Percentiles rank a stretch among this genome's conserved stretches.
These are phyloP conservation scores for Isurus oxyrinchus DNA, from an alignment of 2,113 vertebrate species.

Conservation along the genomic window DNA sequence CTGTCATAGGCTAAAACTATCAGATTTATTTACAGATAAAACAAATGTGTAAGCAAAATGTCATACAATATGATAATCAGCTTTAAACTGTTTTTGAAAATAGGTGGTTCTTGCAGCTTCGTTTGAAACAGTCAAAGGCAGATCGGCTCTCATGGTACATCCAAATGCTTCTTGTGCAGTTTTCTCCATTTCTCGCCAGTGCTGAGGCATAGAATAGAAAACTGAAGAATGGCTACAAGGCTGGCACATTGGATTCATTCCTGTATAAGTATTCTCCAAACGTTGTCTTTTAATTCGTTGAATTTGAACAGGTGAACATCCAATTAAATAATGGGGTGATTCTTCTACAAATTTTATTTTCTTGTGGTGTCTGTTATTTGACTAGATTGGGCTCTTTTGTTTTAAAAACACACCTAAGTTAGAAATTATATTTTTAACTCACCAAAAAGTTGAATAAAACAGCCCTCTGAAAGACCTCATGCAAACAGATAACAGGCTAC, in stretches of 20 bases:
- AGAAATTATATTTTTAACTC: background rate
- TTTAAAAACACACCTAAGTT: background rate
- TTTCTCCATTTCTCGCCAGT: background rate
- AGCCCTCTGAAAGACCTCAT: background rate
- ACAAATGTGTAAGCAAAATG: background rate
- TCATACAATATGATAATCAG: background rate
- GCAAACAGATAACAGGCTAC: background rate
- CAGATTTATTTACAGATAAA: conserved; percentile 5
- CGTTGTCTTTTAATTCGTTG: background rate
- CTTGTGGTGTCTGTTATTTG: background rate
- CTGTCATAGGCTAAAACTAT: background rate
- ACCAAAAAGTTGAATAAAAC: background rate
- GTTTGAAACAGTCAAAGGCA: background rate
- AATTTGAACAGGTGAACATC: background rate
- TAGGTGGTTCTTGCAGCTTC: background rate
- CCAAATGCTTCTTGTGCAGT: background rate
- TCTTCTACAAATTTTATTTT: background rate
- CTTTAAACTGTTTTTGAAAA: background rate
- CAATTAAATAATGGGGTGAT: background rate
- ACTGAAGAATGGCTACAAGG: background rate
- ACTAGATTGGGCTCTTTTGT: background rate
- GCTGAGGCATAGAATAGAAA: background rate
- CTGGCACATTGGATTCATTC: background rate
- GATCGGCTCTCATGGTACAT: background rate
- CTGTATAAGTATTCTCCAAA: background rate